Evolutionary conservation across 2,797 vertebrate species (phyloP), one percentile per base, ranked within the genome.

Genomic region (Microcaecilia unicolor): DNA sequence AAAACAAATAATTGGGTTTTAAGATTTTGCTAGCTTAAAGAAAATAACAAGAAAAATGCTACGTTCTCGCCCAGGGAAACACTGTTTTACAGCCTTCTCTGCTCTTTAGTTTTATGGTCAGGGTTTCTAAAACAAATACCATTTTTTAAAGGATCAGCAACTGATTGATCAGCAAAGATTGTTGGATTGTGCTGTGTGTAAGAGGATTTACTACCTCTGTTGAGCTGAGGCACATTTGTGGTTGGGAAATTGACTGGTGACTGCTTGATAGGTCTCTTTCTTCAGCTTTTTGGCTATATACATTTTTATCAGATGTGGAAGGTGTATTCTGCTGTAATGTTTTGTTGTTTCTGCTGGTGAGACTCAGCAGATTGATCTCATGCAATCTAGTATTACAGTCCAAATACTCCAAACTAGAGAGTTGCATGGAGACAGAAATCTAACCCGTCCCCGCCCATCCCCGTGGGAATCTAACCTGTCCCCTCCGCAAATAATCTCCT

Each of bases 81-180:
- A 3, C 10, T 22, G 3, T 10, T 40, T 55, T 30, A 8, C 5
- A 44, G 8, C 10, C 14, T 34, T 26, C 15, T 26, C 10, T 18
- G 16, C 25, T 44, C 17, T 17, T 16, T 23, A 8, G 2, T 12
- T 43, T 26, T 8, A 22, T n/a, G 41, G 27, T 26, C 3, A 2
- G 48, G 11, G 20, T 52, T 52, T 41, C 48, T 21, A 31, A 29
- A 41, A 38, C 44, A 25, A n/a, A n/a, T n/a, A n/a, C n/a, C n/a
- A n/a, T 18, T 10, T 13, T 19, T 8, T n/a, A 18, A 7, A 25
- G 44, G 12, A 54, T 20, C 11, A 48, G 8, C 18, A 29, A 32
- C 8, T 37, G 30, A 34, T 18, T 44, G 5, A 33, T 56, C 21
- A 6, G 38, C 2, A 1, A n/a, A n/a, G n/a, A n/a, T n/a, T n/a